Base-by-base conservation (phyloP, 1,140 invertebrate species). In the Brachionus manjavacas region DNA sequence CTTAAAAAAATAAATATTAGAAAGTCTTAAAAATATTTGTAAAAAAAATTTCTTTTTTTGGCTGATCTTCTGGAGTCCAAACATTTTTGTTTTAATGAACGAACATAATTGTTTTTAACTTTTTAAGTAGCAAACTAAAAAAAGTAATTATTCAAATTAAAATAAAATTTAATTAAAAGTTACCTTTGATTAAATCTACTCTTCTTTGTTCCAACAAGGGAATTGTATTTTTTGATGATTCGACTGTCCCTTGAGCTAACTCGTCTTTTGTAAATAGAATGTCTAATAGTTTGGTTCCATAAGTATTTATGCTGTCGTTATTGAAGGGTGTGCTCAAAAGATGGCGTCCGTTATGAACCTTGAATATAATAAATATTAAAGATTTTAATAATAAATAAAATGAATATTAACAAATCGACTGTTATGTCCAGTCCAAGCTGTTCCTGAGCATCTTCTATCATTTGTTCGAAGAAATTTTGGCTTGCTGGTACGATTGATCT, bases 51-150 rank as follows among this genome's bases (percentile, higher is more conserved):
- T 31, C 64, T 35, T 68, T 68, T 68, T 68, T 68, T 25, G 11
- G 6, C 11, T 12, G 23, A 12, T 68, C 64, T 68, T 28, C 64
- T 68, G 2, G 20, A 68, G 28, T 68, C 64, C 23, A 68, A 35
- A n/a, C 68, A 72, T 72, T 72, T 72, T 16, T 72, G 68, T 72
- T 41, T 72, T 41, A 72, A 43, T n/a, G 31, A 72, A 20, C 35
- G 28, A 39, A 72, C 68, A 41, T 35, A 16, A 72, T 35, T 12
- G 68, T 31, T 35, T 68, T 31, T 3, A 31, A 31, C 3, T 31
- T 31, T 31, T 31, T 31, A 31, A 31, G 28, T 2, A 31, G 28
- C 28, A 31, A 72, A 43, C 25, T 39, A 72, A 12, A 39, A 72
- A 72, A 72, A 72, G 31, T 70, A 39, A 72, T 72, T 25, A 28